Percentiles rank a stretch among this genome's conserved stretches.
phyloP scores from a whole-genome alignment of 2,113 vertebrate species.

The Illadopsis cleaveri region DNA sequence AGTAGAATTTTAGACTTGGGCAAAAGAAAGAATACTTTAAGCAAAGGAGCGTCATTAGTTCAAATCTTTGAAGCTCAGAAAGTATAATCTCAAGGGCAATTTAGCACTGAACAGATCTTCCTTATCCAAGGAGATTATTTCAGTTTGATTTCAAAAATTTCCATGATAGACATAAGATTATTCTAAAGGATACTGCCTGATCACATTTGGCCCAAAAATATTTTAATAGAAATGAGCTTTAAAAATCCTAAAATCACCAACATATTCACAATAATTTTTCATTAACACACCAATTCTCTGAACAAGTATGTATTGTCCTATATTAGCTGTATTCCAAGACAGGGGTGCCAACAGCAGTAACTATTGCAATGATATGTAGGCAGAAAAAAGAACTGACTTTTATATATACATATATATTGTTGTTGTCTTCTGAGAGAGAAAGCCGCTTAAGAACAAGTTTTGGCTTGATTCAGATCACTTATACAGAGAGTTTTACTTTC shows the following conservation, averaged over 20 bases:
- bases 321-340: background rate
- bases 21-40: conserved; percentile 22
- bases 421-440: background rate
- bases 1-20: background rate
- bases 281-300: background rate
- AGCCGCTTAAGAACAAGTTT: background rate
- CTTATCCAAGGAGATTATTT: conserved; percentile 14
- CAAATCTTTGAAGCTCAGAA: conserved; percentile 50
- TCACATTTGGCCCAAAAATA: background rate
- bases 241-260: background rate
- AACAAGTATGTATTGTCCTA: background rate
- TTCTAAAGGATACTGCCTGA: background rate
- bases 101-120: conserved; percentile 2
- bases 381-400: background rate
- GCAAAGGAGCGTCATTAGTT: conserved; percentile 23
- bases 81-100: conserved; percentile 33
- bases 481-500: background rate
- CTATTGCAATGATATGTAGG: background rate
- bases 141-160: conserved; percentile 18
- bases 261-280: background rate
- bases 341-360: background rate
- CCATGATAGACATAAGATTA: background rate
- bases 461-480: background rate
- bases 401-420: background rate
- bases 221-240: background rate